These are phyloP conservation scores for Stenopsyche tienmushanensis DNA, from an alignment of 1,140 invertebrate species.

Conservation along the genomic window DNA sequence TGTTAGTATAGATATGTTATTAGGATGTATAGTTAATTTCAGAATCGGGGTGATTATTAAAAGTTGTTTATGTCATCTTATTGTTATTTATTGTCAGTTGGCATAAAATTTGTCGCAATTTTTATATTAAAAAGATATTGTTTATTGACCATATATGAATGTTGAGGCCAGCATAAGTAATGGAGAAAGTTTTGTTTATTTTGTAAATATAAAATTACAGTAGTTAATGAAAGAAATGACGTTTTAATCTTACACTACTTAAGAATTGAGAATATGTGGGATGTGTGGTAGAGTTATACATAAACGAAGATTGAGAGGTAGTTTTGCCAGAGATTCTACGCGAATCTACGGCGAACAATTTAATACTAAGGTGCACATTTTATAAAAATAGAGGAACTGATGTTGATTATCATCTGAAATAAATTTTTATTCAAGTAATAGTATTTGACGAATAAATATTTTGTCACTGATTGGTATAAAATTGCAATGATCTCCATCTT, in stretches of 20 bases:
- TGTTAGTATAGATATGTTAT: too few species aligned
- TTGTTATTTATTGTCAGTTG: too few species aligned
- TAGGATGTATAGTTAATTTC: too few species aligned
- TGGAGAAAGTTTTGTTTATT: conserved; percentile 23
- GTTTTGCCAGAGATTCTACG: conserved; percentile 17
- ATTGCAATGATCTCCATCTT: too few species aligned
- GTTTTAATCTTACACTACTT: conserved; percentile 32
- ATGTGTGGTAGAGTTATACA: conserved; percentile 8
- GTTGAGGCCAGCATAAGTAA: conserved; percentile 27
- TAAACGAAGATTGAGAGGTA: conserved; percentile 3
- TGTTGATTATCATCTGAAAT: too few species aligned
- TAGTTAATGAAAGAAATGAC: conserved; percentile 14
- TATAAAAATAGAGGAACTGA: conserved; percentile 25
- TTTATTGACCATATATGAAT: neutral
- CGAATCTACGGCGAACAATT: conserved; percentile 8
- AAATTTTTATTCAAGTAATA: too few species aligned
- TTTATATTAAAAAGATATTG: too few species aligned
- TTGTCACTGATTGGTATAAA: too few species aligned
- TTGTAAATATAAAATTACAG: conserved; percentile 33
- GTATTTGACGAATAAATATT: too few species aligned
- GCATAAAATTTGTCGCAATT: too few species aligned
- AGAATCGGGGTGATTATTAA: too few species aligned
- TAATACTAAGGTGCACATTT: conserved; percentile 36
- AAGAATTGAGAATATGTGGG: conserved; percentile 10
- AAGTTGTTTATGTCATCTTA: too few species aligned